Evolutionary conservation across 1,140 invertebrate genomes (phyloP), one percentile per base, ranked within the genome.

Genomic region (Chelonus insularis): DNA sequence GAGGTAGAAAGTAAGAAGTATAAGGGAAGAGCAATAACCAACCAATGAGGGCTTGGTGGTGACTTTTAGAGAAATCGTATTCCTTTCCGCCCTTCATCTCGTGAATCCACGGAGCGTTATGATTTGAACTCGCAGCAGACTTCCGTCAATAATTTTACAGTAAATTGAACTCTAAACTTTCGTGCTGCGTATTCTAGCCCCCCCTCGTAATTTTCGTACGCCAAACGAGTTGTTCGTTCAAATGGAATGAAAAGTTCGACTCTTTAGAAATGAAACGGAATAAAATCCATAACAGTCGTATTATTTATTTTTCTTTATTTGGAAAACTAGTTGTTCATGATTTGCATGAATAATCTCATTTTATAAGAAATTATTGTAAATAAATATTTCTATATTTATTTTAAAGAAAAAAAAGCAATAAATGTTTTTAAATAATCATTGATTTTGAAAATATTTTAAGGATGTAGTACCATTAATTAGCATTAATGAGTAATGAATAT

Each of bases 71-170:
- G 25, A 29, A 29, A 29, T 29, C 25, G 25, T 29, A 29, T 29
- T 29, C 3, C 25, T 29, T 7, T 7, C 7, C 25, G 3, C 25
- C 25, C 25, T 29, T 7, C 7, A 29, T 29, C 25, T 58, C 66
- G 67, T 71, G 73, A 73, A 77, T 76, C 74, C 74, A 74, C 78
- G 68, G 66, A 79, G 73, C 78, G 72, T 81, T 80, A 81, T 80
- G 77, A 79, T 76, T 79, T 68, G 72, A 70, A 66, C 72, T 65
- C 68, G 69, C 70, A 73, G 25, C 72, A 70, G 70, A 73, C 74
- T 78, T 74, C 68, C 72, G 77, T 76, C 78, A 79, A 80, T 80
- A 78, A 81, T 80, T 81, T 81, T 73, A 78, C 77, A 76, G 67
- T 63, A 75, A 78, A 80, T 81, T 81, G 72, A 69, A 74, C 73